phyloP scores from a whole-genome alignment of 2,113 vertebrate genomes.

The Rhineura floridana region DNA sequence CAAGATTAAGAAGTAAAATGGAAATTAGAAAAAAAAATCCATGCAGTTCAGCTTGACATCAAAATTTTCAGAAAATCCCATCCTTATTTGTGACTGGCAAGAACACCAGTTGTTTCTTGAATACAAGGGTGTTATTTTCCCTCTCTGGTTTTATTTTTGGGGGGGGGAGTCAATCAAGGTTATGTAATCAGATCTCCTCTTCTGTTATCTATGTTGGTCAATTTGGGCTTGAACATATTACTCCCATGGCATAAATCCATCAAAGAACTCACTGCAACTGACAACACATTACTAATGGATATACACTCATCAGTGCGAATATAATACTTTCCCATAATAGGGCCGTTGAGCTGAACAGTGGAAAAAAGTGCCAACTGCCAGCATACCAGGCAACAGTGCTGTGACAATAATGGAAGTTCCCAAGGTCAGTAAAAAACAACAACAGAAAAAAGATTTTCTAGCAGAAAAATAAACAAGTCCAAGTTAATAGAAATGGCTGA shows the following conservation, averaged over 20 bases:
- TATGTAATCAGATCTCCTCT: neutral
- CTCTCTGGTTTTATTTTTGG: neutral
- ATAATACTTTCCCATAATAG: neutral
- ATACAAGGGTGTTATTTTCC: neutral
- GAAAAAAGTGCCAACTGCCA: slow-evolving; percentile 1
- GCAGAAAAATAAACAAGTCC: slow-evolving; percentile 1
- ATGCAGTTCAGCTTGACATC: too few relatives aligned
- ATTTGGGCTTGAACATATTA: neutral
- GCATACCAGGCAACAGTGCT: neutral
- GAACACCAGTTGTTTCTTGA: neutral
- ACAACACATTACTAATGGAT: neutral
- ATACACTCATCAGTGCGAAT: neutral
- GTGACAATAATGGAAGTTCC: slow-evolving; percentile 13
- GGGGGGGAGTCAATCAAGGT: neutral
- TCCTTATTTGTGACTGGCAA: too few relatives aligned
- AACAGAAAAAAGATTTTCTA: slow-evolving; percentile 4
- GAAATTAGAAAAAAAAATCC: too few relatives aligned
- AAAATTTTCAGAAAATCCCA: too few relatives aligned
- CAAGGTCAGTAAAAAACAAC: neutral
- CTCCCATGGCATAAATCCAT: neutral
- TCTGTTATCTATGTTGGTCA: neutral
- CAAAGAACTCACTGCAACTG: neutral
- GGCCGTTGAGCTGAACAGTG: neutral
- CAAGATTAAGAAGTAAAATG: too few relatives aligned
- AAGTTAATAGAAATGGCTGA: slow-evolving; percentile 4